Percentiles rank a stretch among this genome's conserved stretches.
These are phyloP conservation scores for Anguilla anguilla DNA, from an alignment of 2,797 vertebrate species.

Conservation along the genomic window DNA sequence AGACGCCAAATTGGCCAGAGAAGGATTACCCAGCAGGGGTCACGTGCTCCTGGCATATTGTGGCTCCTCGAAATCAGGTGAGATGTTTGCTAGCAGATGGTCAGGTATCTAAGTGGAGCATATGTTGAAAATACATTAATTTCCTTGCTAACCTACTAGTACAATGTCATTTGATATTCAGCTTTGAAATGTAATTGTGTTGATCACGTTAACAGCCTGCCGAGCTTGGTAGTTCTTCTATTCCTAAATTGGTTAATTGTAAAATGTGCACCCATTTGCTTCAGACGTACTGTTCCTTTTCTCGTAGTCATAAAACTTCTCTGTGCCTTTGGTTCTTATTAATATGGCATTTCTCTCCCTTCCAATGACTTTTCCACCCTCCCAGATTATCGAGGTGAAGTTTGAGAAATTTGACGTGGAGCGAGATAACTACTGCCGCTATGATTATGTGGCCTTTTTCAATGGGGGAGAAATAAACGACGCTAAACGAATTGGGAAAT, in stretches of 20 bases:
- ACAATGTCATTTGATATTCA: background rate
- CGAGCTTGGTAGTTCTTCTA: background rate
- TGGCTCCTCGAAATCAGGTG: conserved; percentile 95
- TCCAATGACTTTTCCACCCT: background rate
- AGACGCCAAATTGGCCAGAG: conserved; percentile 98
- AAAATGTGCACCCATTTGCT: background rate
- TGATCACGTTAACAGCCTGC: background rate
- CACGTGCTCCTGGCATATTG: conserved; percentile 93
- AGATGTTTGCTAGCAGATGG: conserved; percentile 21
- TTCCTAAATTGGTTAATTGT: background rate
- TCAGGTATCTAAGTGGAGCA: background rate
- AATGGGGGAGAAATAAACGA: conserved; percentile 93
- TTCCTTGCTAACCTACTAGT: background rate
- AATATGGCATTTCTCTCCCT: background rate
- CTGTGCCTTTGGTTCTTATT: background rate
- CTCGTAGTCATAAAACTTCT: background rate
- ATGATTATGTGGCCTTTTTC: conserved; percentile 93
- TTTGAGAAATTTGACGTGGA: conserved; percentile 99
- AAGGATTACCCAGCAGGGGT: conserved; percentile 95
- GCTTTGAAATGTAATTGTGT: background rate
- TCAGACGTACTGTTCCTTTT: background rate
- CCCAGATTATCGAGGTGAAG: conserved; percentile 88
- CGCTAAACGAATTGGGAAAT: conserved; percentile 92
- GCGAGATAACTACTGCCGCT: conserved; percentile 96
- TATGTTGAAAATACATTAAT: background rate